Evolutionary conservation across 2,113 vertebrate genomes (phyloP).

Genomic region (Crotalus tigris): DNA sequence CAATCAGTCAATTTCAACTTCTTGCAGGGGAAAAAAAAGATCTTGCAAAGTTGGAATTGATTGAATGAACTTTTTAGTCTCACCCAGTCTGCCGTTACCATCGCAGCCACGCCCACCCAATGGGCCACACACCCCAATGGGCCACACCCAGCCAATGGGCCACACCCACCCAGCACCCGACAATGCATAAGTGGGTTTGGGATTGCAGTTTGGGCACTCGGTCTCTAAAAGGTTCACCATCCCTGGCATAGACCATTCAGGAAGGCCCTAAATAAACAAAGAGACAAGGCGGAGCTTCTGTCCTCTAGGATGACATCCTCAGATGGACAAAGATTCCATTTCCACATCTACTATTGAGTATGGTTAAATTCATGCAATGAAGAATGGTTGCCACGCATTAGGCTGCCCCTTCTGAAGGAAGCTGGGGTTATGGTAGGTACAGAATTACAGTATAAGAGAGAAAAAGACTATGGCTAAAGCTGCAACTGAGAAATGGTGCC

Average conservation of each 20-base stretch:
- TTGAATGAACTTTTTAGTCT: no score
- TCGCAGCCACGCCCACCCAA: no score
- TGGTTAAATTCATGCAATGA: background rate
- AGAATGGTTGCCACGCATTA: background rate
- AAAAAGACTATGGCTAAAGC: background rate
- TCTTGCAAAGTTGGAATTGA: no score
- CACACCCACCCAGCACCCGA: no score
- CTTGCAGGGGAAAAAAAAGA: no score
- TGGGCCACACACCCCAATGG: no score
- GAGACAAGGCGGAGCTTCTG: background rate
- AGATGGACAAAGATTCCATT: slow-evolving; percentile 29
- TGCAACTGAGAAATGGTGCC: background rate
- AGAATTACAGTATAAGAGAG: background rate
- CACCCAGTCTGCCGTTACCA: no score
- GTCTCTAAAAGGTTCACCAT: no score
- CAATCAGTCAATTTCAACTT: no score
- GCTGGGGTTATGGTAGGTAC: background rate
- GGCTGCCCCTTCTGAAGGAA: background rate
- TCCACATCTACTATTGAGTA: slow-evolving; percentile 2
- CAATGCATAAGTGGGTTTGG: no score
- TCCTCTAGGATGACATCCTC: background rate
- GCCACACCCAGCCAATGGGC: no score
- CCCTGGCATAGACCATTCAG: slow-evolving; percentile 38
- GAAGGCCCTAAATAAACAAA: slow-evolving; percentile 22
- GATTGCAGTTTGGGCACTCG: no score